A percentile compares a stretch with the other conserved stretches of the same genome.
phyloP scores from a whole-genome alignment of 2,888 invertebrate species.

The Troilus luridus region DNA sequence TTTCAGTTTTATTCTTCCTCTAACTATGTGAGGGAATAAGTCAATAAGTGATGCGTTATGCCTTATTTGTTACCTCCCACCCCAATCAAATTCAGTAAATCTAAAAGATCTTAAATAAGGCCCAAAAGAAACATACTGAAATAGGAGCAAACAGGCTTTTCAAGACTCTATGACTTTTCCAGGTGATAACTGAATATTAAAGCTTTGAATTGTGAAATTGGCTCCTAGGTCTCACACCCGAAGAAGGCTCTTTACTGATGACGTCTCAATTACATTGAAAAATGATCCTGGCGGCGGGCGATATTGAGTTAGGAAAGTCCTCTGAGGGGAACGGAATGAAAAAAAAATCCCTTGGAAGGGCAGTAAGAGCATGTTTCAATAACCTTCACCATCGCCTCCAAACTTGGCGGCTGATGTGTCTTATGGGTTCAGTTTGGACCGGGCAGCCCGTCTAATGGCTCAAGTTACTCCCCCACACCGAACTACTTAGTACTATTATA shows the following conservation, averaged over 20 bases:
- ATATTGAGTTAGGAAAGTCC: slow-evolving; percentile 40
- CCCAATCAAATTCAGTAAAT: background rate
- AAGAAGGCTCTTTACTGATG: slow-evolving; percentile 9
- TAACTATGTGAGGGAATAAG: no score
- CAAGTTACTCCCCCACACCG: background rate
- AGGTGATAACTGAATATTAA: background rate
- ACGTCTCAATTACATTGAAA: slow-evolving; percentile 40
- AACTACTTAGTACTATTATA: slow-evolving; percentile 20
- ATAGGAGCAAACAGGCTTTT: background rate
- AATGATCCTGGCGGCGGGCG: background rate
- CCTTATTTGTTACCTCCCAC: no score
- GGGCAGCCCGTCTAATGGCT: background rate
- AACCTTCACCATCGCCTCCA: background rate
- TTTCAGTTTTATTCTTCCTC: no score
- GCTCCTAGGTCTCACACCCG: background rate
- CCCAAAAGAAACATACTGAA: background rate
- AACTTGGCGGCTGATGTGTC: slow-evolving; percentile 29
- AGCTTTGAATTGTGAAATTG: background rate
- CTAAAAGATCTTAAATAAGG: background rate
- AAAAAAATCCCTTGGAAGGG: background rate
- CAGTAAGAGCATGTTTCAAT: slow-evolving; percentile 16
- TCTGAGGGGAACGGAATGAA: background rate
- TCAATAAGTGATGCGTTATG: no score
- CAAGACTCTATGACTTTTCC: background rate
- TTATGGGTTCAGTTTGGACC: background rate